Percentiles rank a stretch among this genome's conserved stretches.
phyloP scores from a whole-genome alignment of 2,888 invertebrate genomes.

The Cryptus armator region DNA sequence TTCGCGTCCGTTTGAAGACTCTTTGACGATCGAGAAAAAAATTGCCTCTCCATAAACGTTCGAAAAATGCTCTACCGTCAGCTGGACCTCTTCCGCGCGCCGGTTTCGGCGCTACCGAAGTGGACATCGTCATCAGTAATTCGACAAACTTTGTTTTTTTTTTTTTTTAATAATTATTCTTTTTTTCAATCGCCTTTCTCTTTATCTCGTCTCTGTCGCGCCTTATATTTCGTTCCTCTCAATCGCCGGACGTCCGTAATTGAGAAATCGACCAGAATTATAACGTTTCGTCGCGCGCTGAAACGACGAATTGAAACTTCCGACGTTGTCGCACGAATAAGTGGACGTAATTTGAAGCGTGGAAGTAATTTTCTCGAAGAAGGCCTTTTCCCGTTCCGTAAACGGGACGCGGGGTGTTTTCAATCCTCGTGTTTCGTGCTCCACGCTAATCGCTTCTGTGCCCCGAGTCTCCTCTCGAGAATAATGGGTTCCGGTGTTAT shows the following conservation, averaged over 20 bases:
- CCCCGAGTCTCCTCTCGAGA: background rate
- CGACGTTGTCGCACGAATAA: conserved; percentile 46
- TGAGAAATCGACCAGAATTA: conserved; percentile 50
- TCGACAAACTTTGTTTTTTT: conserved; percentile 21
- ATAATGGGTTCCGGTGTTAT: conserved; percentile 60
- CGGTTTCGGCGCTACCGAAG: conserved; percentile 84
- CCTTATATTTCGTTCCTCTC: background rate
- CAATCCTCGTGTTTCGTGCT: conserved; percentile 14
- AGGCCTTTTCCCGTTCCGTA: conserved; percentile 9
- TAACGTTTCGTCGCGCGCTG: conserved; percentile 33
- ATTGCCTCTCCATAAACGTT: conserved; percentile 90
- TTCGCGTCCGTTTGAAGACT: conserved; percentile 79
- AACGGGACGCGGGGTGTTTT: conserved; percentile 7
- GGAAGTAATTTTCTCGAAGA: conserved; percentile 40
- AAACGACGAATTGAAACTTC: conserved; percentile 50
- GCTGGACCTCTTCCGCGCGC: conserved; percentile 84
- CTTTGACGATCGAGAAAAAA: conserved; percentile 84
- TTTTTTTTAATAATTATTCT: background rate
- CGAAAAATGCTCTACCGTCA: conserved; percentile 89
- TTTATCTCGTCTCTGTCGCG: background rate
- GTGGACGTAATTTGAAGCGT: conserved; percentile 9
- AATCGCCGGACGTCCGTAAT: conserved; percentile 32
- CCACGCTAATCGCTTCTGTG: conserved; percentile 10
- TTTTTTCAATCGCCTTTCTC: background rate
- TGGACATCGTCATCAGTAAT: conserved; percentile 78